Conservation (phyloP, 2,888 invertebrate genomes). For the Drosophila macrothrix region DNA sequence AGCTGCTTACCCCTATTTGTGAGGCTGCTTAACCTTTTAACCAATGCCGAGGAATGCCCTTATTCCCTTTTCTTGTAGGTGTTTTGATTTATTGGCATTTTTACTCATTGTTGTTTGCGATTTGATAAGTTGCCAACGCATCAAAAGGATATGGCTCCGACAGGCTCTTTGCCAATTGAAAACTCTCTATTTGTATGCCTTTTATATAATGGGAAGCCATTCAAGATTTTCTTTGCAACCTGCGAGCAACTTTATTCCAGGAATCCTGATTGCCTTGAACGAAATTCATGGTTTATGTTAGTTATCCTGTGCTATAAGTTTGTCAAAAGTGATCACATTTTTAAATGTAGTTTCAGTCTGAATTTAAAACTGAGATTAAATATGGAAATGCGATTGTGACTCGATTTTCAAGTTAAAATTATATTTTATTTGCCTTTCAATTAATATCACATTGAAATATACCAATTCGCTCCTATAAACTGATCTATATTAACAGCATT, state of each 20-base stretch:
- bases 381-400: neutral
- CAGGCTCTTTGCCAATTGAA: constrained; percentile 22
- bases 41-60: constrained; percentile 33
- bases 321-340: neutral
- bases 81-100: constrained; percentile 76
- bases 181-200: constrained; percentile 31
- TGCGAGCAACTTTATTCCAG: constrained; percentile 46
- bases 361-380: neutral
- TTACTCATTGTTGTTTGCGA: constrained; percentile 68
- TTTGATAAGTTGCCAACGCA: constrained; percentile 62
- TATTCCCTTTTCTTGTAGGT: constrained; percentile 60
- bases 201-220: constrained; percentile 30
- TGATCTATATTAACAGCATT: neutral
- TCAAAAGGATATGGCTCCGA: constrained; percentile 50
- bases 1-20: constrained; percentile 47
- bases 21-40: constrained; percentile 63
- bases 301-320: neutral
- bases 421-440: neutral
- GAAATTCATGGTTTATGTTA: neutral
- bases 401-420: neutral
- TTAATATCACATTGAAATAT: neutral
- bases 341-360: neutral
- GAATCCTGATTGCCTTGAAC: constrained; percentile 20
- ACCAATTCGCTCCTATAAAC: neutral
- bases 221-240: constrained; percentile 45